Evolutionary conservation across 2,113 vertebrate genomes (phyloP), one percentile per base, ranked within the genome.

Genomic region (Engraulis encrasicolus): DNA sequence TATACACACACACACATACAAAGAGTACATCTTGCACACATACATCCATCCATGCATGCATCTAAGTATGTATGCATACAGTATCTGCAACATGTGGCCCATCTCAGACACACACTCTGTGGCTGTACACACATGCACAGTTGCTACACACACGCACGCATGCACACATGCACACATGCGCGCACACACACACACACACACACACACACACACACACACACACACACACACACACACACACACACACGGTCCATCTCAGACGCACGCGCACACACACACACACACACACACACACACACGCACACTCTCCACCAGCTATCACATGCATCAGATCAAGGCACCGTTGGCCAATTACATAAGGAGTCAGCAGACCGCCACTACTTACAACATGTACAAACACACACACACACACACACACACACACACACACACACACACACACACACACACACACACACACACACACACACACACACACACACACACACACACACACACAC

Each of bases 371-470:
- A 45, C 9, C 40, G 40, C 40, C 40, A 5, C 40, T 45, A 45
- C 40, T 45, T 45, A 45, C 40, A 45, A 83, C 40, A 78, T 7
- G n/a, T 50, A 15, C 50, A 83, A n/a, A 58, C 50, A 58, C 77
- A 19, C 18, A 4, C 52, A 11, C 19, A 58, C 18, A 20, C 1
- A 2, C 18, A 20, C 19, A 58, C 52, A 31, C 61, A 71, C 61
- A 71, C 27, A 31, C 27, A 71, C 23, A 71, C 58, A 61, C n/a
- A 20, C 52, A 20, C 19, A 20, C 12, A 58, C 18, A 20, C 19
- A 58, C 17, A 58, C 52, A 20, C 18, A 54, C 52, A 19, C 18
- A 54, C 52, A 20, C 52, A 54, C 18, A 4, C 52, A 20, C 18
- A 54, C 17, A 19, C 1, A 6, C 52, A 11, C 18, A 58, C 19